Evolutionary conservation across 2,888 invertebrate species (phyloP), one percentile per base, ranked within the genome.

Genomic region (Meloe dianella): DNA sequence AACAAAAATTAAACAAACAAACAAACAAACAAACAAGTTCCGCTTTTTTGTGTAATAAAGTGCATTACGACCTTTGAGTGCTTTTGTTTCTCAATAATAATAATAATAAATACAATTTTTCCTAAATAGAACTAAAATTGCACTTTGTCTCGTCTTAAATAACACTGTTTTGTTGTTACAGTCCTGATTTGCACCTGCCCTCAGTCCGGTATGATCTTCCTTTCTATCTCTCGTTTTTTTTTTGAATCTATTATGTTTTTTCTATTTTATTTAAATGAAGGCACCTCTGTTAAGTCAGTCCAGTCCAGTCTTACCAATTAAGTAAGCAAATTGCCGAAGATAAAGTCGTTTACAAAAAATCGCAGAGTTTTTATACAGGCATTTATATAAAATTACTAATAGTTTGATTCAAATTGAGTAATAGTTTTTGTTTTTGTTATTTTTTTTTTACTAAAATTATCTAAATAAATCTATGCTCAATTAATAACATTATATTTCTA

Each of bases 221-320:
- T 78, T 73, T 32, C 10, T 67, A n/a, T n/a, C n/a, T 69, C 14
- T 38, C 20, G 38, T 38, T n/a, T 38, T n/a, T 38, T 38, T 38
- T 38, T 38, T 14, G n/a, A n/a, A n/a, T n/a, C n/a, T 17, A 20
- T 47, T 47, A 20, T 47, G 7, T 47, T 47, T 47, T 47, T 47
- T 47, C 20, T 17, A 20, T 47, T 47, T 71, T 67, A 68, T 71
- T 69, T 73, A 70, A 64, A 62, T 80, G 81, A 84, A 84, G 84
- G 84, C 84, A 84, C 84, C 84, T 81, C 81, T 79, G 79, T 79
- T 78, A 74, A 73, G 76, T 82, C 83, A 83, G 83, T 84, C 83
- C 83, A 78, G 77, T 82, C 82, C 83, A 83, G 83, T 83, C 84
- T 84, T 84, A 82, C 81, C 80, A 80, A 78, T 81, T 81, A 79